Base-by-base conservation (phyloP, 2,797 vertebrate genomes). In the Discoglossus pictus region DNA sequence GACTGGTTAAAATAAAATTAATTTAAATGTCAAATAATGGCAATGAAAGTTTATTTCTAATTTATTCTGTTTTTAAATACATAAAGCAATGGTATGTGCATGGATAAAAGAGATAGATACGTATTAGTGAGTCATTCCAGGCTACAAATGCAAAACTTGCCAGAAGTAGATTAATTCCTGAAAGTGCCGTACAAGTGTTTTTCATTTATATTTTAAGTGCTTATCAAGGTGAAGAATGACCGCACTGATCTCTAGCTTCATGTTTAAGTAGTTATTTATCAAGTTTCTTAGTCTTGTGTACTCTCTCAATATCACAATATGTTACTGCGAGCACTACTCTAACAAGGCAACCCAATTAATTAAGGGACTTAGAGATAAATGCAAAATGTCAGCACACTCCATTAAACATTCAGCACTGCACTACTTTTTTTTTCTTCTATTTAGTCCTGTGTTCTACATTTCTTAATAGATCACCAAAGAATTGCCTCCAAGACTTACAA, bases 351-450 rank as follows among this genome's bases (percentile, higher is more conserved):
- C 12, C 13, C 36, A 34, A 46, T 66, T 66, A 48, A 66, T 66
- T 58, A 13, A 1, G 23, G 34, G 53, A 5, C 17, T 47, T 42
- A 35, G 24, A 59, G 54, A 50, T 50, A 58, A 58, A 40, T 42
- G 42, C 42, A 27, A 43, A 27, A 47, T 48, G 53, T 48, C 43
- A 15, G 64, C 36, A 16, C 34, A 20, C 25, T 55, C 44, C 53
- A 58, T 59, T 65, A 65, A 39, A 65, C 11, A 39, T 27, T 65
- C 63, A 46, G 52, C 38, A 11, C 23, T 24, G 43, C 15, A 21
- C 47, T 23, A 47, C 36, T 52, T 52, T 17, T 21, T 18, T 17
- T 21, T 18, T 51, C 4, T n/a, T 53, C 61, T 40, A 7, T 12
- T 17, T 56, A 66, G 21, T 46, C 10, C 21, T n/a, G 25, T 17